Base-by-base conservation (phyloP, 2,113 vertebrate species). In the Melanostigma gelatinosum region DNA sequence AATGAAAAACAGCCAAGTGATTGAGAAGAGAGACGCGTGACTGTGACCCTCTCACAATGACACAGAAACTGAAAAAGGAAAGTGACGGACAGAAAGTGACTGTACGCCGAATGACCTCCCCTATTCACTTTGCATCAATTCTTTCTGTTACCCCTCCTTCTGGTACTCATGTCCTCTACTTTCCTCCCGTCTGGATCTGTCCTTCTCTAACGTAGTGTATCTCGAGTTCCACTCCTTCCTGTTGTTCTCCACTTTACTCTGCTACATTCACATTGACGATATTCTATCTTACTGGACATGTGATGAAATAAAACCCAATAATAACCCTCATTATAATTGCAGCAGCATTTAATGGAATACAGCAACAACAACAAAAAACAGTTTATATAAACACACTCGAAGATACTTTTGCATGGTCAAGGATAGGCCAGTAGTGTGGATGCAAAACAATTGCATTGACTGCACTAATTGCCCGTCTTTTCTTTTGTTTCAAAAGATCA, bases 401-500 rank as follows among this genome's bases (percentile, higher is more conserved):
- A 24, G 24, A n/a, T 22, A 16, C 36, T 68, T 22, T 71, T 71
- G 42, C 57, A 34, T 57, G 61, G 69, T 68, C 48, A 72, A 83
- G 29, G 40, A 75, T 36, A 66, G 36, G 50, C 13, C 55, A 42
- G 44, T 32, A 54, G 57, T 34, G 75, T 29, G 65, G 57, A 79
- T 76, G 75, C 80, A 69, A 40, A 75, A 69, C 73, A 70, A 74
- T 48, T 46, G 22, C 34, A 44, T 63, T 50, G 65, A 79, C 66
- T 84, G 75, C 58, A 84, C 64, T 77, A 77, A 85, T 66, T 83
- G 18, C 50, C 18, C 1, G 8, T 67, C 79, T 78, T 40, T 83
- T 76, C 65, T 76, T 87, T 88, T 82, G 77, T 85, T 76, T 83
- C 55, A 73, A 70, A 79, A 80, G 82, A 91, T 89, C 83, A 85